Conservation (phyloP, 2,888 invertebrate genomes). For the Adelphocoris suturalis region DNA sequence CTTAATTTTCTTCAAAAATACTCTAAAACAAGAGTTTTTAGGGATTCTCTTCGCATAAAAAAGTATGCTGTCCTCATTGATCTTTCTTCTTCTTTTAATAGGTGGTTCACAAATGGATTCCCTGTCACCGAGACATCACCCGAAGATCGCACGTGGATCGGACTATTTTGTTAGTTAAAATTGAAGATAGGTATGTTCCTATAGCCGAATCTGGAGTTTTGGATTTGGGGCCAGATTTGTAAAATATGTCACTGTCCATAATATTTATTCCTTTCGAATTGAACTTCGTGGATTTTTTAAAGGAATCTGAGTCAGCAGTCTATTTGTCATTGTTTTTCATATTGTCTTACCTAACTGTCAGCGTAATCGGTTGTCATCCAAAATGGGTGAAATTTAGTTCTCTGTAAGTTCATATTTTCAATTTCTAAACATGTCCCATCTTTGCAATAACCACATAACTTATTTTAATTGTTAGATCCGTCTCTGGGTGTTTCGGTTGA, state of each 20-base stretch:
- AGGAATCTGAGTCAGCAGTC: neutral
- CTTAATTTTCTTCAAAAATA: too few relatives aligned
- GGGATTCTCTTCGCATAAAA: too few relatives aligned
- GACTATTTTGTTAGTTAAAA: conserved; percentile 93
- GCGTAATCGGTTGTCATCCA: too few relatives aligned
- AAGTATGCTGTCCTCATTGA: too few relatives aligned
- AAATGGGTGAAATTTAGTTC: too few relatives aligned
- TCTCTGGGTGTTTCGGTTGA: too few relatives aligned
- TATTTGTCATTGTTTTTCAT: neutral
- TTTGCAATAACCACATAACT: too few relatives aligned
- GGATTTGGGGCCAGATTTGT: conserved; percentile 85
- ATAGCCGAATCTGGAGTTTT: conserved; percentile 94
- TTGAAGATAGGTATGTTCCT: conserved; percentile 95
- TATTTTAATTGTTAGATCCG: too few relatives aligned
- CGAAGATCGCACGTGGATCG: conserved; percentile 95
- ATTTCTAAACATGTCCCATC: too few relatives aligned
- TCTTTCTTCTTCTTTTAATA: too few relatives aligned
- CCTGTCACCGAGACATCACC: conserved; percentile 92
- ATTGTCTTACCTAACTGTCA: neutral
- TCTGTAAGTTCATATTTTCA: too few relatives aligned
- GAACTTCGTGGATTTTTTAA: neutral
- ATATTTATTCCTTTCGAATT: neutral
- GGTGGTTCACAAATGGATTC: conserved; percentile 96
- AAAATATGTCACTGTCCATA: conserved; percentile 23
- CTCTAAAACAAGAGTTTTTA: too few relatives aligned